Percentiles rank a stretch among this genome's conserved stretches.
phyloP scores from a whole-genome alignment of 2,888 invertebrate species.

The Sthenelais limicola region DNA sequence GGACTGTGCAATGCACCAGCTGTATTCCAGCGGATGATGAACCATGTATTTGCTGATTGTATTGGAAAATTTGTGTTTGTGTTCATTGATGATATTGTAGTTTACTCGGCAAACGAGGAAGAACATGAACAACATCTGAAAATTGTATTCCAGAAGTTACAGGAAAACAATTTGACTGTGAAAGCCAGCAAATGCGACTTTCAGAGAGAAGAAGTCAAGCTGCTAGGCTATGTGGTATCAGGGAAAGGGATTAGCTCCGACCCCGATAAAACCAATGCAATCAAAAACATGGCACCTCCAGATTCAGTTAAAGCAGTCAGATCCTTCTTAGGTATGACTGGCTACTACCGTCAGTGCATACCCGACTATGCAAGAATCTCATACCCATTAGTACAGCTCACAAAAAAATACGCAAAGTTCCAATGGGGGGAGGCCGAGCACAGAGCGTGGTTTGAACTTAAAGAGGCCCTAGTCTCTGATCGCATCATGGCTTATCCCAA shows the following conservation, averaged over 20 bases:
- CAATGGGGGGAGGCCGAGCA: conserved; percentile 20
- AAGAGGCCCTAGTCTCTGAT: conserved; percentile 4
- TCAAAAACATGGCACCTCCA: conserved; percentile 13
- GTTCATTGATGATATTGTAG: conserved; percentile 42
- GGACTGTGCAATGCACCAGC: conserved; percentile 43
- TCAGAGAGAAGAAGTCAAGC: conserved; percentile 14
- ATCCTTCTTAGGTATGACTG: conserved; percentile 42
- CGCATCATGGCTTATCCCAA: conserved; percentile 25
- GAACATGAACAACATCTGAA: conserved; percentile 37
- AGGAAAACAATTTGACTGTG: not conserved
- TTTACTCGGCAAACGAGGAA: conserved; percentile 6
- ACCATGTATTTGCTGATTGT: conserved; percentile 1
- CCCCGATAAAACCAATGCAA: conserved; percentile 45
- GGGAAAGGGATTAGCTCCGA: conserved; percentile 45
- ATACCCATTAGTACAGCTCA: conserved; percentile 14
- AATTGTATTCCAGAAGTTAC: conserved; percentile 7
- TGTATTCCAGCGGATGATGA: conserved; percentile 47
- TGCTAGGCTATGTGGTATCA: conserved; percentile 50
- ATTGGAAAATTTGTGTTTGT: conserved; percentile 27
- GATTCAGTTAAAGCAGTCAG: conserved; percentile 22
- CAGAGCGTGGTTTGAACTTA: conserved; percentile 19
- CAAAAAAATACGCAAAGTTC: conserved; percentile 26
- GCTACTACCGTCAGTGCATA: conserved; percentile 41
- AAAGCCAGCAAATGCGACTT: conserved; percentile 24
- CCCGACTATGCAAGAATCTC: conserved; percentile 39